Base-by-base conservation (phyloP, 1,140 invertebrate species). In the Riptortus pedestris region DNA sequence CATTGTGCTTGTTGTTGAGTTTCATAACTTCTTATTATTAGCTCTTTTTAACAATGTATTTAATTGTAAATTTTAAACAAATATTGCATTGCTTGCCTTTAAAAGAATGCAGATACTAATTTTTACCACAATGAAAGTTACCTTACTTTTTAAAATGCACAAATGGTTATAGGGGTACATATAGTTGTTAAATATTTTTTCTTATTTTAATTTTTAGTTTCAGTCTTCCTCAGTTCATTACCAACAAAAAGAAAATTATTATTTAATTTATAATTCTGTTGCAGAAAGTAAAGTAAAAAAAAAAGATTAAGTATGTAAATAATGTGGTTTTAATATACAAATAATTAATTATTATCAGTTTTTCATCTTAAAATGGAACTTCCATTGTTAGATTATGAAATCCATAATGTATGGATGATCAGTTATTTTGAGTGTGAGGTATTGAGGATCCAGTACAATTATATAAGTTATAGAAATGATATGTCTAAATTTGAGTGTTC, bases 51-150 rank as follows among this genome's bases (percentile, higher is more conserved):
- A 57, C 20, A 5, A 27, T 57, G 52, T 57, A 27, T 57, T 57
- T 57, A 57, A 27, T 3, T 57, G 52, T 57, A 57, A 47, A 47
- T 47, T 47, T 20, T 47, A 47, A n/a, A n/a, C n/a, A n/a, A n/a
- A 60, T 9, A 60, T 27, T 31, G 58, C 58, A 60, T 33, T 60
- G 58, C 58, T 60, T 60, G 26, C 58, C 14, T 29, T n/a, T 60
- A 47, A 20, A 38, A 60, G 27, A 29, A 38, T 60, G 58, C 58
- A 31, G 26, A 27, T 38, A 31, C 38, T 60, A 27, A 60, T 62
- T 62, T 62, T 62, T 62, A 62, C 61, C 61, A 62, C 61, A 62
- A n/a, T 62, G 61, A 62, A 62, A 62, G 61, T 62, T 62, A 62
- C 61, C 61, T 62, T 62, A 45, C 22, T 47, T 62, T 28, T 47